These are phyloP conservation scores for Cacatua alba DNA, from an alignment of 2,113 vertebrate species.

Conservation along the genomic window DNA sequence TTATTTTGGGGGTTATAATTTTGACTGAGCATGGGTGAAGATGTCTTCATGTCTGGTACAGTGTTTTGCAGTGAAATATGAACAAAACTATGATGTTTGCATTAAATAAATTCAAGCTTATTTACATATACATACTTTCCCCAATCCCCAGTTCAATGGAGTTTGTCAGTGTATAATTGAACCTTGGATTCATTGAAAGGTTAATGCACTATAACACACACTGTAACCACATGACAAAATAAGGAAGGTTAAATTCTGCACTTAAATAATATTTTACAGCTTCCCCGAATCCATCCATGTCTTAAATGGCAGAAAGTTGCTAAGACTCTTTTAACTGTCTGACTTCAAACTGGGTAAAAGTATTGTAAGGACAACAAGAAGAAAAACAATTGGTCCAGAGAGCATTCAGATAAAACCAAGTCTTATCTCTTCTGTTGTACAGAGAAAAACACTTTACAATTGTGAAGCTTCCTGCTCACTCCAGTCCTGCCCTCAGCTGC, in stretches of 20 bases:
- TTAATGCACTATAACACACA: not conserved
- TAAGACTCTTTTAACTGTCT: not conserved
- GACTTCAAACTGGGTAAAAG: not conserved
- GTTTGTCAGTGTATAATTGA: not conserved
- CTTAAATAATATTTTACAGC: not conserved
- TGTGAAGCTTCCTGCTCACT: not conserved
- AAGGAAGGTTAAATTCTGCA: not conserved
- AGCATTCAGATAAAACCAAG: slow-evolving; percentile 22
- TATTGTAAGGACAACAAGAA: not conserved
- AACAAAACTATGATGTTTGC: not conserved
- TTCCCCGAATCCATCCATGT: not conserved
- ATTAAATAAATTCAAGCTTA: not conserved
- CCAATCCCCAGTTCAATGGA: not conserved
- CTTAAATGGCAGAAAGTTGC: not conserved
- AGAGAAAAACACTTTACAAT: slow-evolving; percentile 27
- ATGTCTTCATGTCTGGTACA: not conserved
- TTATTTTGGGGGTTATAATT: not conserved
- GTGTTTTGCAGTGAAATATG: not conserved
- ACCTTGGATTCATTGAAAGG: not conserved
- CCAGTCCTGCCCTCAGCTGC: not conserved
- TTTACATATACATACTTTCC: not conserved
- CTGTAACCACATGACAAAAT: not conserved
- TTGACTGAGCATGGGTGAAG: not conserved
- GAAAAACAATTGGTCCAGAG: slow-evolving; percentile 7
- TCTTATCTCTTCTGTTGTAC: not conserved